Evolutionary conservation across 2,888 invertebrate species (phyloP).

Genomic region (Chrysina gloriosa): DNA sequence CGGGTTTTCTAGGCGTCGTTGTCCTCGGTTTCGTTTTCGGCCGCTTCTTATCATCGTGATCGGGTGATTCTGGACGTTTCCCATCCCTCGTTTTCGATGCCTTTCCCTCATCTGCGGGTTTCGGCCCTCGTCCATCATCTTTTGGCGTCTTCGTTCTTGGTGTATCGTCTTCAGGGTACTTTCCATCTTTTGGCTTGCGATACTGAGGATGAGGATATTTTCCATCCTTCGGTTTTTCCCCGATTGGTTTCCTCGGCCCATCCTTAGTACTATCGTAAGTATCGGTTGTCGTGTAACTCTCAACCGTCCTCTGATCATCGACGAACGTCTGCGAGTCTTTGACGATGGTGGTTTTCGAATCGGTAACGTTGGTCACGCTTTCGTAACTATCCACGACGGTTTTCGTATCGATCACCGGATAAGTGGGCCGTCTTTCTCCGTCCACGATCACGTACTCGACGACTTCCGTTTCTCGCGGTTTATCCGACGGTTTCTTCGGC

Average conservation of each 20-base stretch:
- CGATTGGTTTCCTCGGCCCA: slow-evolving; percentile 40
- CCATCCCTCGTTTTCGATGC: no score
- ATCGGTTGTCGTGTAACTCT: slow-evolving; percentile 54
- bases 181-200: no score
- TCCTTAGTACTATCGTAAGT: slow-evolving; percentile 49
- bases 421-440: slow-evolving; percentile 24
- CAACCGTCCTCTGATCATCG: slow-evolving; percentile 53
- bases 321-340: slow-evolving; percentile 55
- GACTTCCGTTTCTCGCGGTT: slow-evolving; percentile 31
- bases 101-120: no score
- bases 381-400: slow-evolving; percentile 53
- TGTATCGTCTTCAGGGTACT: no score
- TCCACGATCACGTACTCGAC: slow-evolving; percentile 21
- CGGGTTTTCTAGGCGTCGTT: no score
- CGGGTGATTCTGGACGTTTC: no score
- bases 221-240: no score
- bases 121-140: no score
- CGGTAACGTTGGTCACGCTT: slow-evolving; percentile 52
- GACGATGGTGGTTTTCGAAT: slow-evolving; percentile 54
- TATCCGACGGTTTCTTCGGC: slow-evolving; percentile 36
- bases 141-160: no score
- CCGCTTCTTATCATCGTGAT: slow-evolving; percentile 15
- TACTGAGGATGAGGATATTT: no score
- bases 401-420: slow-evolving; percentile 47
- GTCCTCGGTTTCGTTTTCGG: no score